phyloP scores from a whole-genome alignment of 1,140 invertebrate species.

The Bombus impatiens region DNA sequence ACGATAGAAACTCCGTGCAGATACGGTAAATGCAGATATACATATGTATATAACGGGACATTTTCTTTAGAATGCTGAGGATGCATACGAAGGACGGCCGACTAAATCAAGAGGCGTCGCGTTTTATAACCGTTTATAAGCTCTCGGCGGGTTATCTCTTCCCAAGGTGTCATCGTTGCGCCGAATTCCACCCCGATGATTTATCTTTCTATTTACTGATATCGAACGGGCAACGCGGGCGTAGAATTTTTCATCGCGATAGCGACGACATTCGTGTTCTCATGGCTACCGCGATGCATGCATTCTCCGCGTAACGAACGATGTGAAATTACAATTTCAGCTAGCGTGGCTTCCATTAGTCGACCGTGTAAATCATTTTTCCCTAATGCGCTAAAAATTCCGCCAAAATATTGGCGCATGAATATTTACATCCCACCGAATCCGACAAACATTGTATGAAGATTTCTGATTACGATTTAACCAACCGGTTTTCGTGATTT shows the following conservation, averaged over 20 bases:
- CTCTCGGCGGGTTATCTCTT: conserved; percentile 6
- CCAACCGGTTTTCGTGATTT: conserved; percentile 1
- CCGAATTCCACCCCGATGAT: conserved; percentile 13
- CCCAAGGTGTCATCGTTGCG: neutral
- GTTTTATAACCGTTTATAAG: conserved; percentile 48
- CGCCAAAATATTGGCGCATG: conserved; percentile 5
- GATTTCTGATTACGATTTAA: conserved; percentile 24
- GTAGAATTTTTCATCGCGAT: neutral
- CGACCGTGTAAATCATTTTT: conserved; percentile 22
- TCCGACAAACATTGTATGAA: neutral
- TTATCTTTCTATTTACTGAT: conserved; percentile 22
- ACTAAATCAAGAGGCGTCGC: conserved; percentile 37
- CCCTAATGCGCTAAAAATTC: conserved; percentile 13
- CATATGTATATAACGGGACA: neutral
- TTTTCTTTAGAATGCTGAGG: conserved; percentile 16
- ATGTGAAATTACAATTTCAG: conserved; percentile 17
- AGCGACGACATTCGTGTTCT: no score
- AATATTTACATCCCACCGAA: conserved; percentile 28
- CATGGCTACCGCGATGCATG: neutral
- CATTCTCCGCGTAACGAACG: neutral
- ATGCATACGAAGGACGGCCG: conserved; percentile 1
- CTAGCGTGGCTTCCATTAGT: conserved; percentile 1
- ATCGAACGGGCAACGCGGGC: neutral
- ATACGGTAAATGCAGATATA: conserved; percentile 2
- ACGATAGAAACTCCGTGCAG: neutral